Conservation (phyloP, 2,888 invertebrate genomes). For the Phanerotoma sp. region DNA sequence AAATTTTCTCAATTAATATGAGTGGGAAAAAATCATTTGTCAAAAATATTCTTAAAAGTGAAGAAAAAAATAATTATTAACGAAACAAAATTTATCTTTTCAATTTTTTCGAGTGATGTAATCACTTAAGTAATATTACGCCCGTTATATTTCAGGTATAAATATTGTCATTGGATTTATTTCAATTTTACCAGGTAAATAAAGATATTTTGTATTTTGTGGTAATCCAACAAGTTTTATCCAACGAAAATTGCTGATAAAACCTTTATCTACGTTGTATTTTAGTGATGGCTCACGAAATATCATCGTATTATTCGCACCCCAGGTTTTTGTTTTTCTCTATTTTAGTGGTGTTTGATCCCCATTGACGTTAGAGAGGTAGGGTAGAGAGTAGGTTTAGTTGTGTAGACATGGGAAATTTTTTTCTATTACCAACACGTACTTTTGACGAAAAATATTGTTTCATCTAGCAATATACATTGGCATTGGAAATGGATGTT, state of each 20-base stretch:
- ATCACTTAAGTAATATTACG: no score
- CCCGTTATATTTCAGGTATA: no score
- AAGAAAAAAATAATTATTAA: no score
- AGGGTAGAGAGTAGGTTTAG: neutral
- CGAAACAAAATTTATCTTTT: no score
- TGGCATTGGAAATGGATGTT: neutral
- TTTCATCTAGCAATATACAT: neutral
- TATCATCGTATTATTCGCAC: conserved; percentile 12
- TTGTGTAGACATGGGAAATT: no score
- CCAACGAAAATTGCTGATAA: conserved; percentile 36
- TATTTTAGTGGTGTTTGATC: conserved; percentile 16
- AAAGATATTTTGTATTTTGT: neutral
- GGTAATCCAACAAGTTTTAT: conserved; percentile 37
- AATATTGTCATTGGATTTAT: no score
- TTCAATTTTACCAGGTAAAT: neutral
- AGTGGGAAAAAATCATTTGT: no score
- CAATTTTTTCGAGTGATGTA: no score
- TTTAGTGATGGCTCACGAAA: conserved; percentile 30
- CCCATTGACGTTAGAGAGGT: conserved; percentile 1
- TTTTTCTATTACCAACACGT: conserved; percentile 5
- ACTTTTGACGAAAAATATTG: neutral
- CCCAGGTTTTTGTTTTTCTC: conserved; percentile 14
- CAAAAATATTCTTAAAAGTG: no score
- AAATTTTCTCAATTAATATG: no score
- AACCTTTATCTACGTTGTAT: conserved; percentile 39